Base-by-base conservation (phyloP, 2,888 invertebrate species). In the Pyrrhosoma nymphula region DNA sequence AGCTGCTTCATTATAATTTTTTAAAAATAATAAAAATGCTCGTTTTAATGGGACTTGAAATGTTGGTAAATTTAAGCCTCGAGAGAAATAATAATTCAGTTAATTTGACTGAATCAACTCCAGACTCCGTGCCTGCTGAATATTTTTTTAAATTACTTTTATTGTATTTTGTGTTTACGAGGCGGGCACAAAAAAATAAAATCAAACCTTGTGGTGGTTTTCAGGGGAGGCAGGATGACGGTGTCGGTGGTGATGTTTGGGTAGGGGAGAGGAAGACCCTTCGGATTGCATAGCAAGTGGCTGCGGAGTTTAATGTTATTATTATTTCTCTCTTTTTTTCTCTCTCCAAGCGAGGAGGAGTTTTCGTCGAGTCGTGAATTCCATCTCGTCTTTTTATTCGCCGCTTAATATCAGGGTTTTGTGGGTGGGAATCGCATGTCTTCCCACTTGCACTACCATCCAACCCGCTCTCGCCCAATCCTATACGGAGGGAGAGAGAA, bases 71-170 rank as follows among this genome's bases (percentile, higher is more conserved):
- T 82, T 82, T 35, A 35, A 82, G 82, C 82, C 82, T 69, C 93
- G 63, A 93, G 93, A 35, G 69, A 93, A 93, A 93, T 93, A 93
- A 93, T 75, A 47, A 69, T 35, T 75, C 93, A 39, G 93, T 93
- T 93, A 93, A 93, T 93, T 93, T 93, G 93, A 75, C 93, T 39
- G 93, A 93, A 93, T 93, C 47, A 93, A 93, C 55, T 93, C 75
- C 75, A 26, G 47, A 93, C 69, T 93, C 47, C 14, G 69, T 93
- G 93, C 47, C n/a, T 39, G 69, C 47, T 35, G 63, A 93, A 89
- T 23, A 26, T 14, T 55, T 69, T 69, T 69, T 47, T 69, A 47
- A 35, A 82, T 82, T 30, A 82, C 30, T 82, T 82, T 82, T 35
- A 35, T 82, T 82, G 82, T 82, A 16, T 35, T 82, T 35, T 30